Percentiles rank a stretch among this genome's conserved stretches.
These are phyloP conservation scores for Callopanchax toddi DNA, from an alignment of 2,113 vertebrate genomes.

Conservation along the genomic window DNA sequence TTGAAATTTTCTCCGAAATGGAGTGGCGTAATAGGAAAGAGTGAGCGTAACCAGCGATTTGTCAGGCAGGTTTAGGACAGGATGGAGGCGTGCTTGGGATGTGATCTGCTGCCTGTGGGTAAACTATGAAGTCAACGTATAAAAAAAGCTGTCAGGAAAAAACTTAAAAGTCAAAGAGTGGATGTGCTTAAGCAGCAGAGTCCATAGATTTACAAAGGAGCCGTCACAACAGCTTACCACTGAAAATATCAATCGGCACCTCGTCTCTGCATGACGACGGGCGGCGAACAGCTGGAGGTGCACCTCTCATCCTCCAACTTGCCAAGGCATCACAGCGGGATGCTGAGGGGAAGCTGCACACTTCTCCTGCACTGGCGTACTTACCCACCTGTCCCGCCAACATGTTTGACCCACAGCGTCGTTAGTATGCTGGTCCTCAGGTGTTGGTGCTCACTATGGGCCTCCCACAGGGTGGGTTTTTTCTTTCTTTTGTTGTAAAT, in stretches of 20 bases:
- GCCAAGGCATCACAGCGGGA: constrained; percentile 19
- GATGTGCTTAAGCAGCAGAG: constrained; percentile 43
- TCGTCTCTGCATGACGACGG: constrained; percentile 38
- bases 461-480: too few relatives aligned
- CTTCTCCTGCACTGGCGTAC: constrained; percentile 13
- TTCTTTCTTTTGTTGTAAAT: neutral
- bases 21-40: constrained; percentile 13
- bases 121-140: constrained; percentile 10
- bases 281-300: constrained; percentile 51
- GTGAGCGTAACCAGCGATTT: constrained; percentile 12
- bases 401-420: constrained; percentile 43
- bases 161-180: constrained; percentile 51
- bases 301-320: constrained; percentile 43
- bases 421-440: constrained; percentile 21
- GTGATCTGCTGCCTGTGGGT: constrained; percentile 11
- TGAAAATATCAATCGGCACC: constrained; percentile 53
- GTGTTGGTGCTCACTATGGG: constrained; percentile 10
- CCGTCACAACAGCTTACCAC: constrained; percentile 59
- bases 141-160: constrained; percentile 14
- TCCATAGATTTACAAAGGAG: constrained; percentile 66
- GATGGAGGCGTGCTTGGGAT: neutral
- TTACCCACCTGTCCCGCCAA: constrained; percentile 52
- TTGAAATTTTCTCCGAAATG: constrained; percentile 35
- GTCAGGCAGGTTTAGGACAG: constrained; percentile 11
- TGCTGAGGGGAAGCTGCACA: constrained; percentile 37